These are phyloP conservation scores for Ichneumoninae sp. DNA, from an alignment of 2,888 invertebrate species.

Conservation along the genomic window DNA sequence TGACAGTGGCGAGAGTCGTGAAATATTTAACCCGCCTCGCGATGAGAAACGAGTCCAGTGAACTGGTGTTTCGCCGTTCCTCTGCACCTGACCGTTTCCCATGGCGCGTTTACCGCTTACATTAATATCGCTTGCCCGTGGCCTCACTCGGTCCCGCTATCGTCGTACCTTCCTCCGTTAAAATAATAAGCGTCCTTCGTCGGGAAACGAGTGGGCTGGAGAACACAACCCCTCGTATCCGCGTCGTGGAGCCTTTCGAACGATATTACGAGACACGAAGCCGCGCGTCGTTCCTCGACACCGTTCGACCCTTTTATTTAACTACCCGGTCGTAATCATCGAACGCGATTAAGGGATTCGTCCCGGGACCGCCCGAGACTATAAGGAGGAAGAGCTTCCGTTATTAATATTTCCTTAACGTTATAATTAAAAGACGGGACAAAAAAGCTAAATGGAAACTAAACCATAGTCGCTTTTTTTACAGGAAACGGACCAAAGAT, in stretches of 20 bases:
- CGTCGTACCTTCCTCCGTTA: constrained; percentile 71
- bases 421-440: not conserved
- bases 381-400: not conserved
- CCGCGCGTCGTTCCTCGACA: constrained; percentile 44
- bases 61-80: constrained; percentile 58
- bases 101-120: constrained; percentile 78
- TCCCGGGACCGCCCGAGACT: not conserved
- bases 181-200: constrained; percentile 76
- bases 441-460: not conserved
- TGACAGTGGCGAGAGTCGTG: constrained; percentile 50
- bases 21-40: constrained; percentile 51
- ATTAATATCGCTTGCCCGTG: constrained; percentile 73
- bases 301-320: constrained; percentile 26
- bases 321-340: constrained; percentile 33
- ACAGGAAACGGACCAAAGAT: not conserved
- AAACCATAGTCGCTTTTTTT: not conserved
- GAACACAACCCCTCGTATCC: constrained; percentile 46
- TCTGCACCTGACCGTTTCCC: constrained; percentile 82
- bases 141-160: constrained; percentile 42
- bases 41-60: constrained; percentile 21
- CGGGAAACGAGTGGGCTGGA: constrained; percentile 32
- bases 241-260: constrained; percentile 29
- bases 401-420: constrained; percentile 3
- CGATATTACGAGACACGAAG: constrained; percentile 55
- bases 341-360: constrained; percentile 50